Percentiles rank a stretch among this genome's conserved stretches.
Conservation (phyloP, 2,888 invertebrate genomes). For the Caenorhabditis doughertyi region DNA sequence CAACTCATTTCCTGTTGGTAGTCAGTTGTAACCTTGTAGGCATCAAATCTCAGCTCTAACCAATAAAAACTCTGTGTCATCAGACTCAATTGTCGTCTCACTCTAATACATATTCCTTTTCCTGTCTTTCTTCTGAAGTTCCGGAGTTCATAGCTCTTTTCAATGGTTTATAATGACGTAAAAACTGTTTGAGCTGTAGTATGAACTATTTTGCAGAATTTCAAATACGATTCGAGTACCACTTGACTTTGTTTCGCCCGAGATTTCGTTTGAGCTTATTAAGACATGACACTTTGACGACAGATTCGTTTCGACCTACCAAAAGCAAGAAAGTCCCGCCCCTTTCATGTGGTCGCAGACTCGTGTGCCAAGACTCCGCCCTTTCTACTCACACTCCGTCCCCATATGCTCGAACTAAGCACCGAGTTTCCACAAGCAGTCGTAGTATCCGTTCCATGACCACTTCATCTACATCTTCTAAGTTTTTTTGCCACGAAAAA, state of each 20-base stretch:
- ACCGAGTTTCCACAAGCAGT: background rate
- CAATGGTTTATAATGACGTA: constrained; percentile 27
- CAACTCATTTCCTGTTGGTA: background rate
- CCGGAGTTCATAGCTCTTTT: constrained; percentile 54
- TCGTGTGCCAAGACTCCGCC: constrained; percentile 40
- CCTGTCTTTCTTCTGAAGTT: constrained; percentile 27
- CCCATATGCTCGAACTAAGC: constrained; percentile 11
- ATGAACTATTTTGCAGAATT: constrained; percentile 16
- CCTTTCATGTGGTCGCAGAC: constrained; percentile 7
- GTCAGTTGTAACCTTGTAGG: constrained; percentile 9
- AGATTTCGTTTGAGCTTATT: constrained; percentile 15
- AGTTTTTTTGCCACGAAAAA: constrained; percentile 14
- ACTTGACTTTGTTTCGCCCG: constrained; percentile 4
- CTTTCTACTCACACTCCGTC: constrained; percentile 44
- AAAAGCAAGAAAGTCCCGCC: constrained; percentile 40
- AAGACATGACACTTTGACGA: background rate
- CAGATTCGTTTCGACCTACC: constrained; percentile 12
- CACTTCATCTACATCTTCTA: constrained; percentile 10
- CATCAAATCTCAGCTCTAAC: constrained; percentile 30
- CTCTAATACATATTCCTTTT: constrained; percentile 13
- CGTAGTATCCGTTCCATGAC: background rate
- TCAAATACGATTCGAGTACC: constrained; percentile 21
- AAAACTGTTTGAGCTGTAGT: background rate
- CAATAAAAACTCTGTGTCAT: background rate
- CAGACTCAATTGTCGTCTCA: constrained; percentile 38